Conservation (phyloP, 2,797 vertebrate genomes). For the Cercopithecus neglectus region DNA sequence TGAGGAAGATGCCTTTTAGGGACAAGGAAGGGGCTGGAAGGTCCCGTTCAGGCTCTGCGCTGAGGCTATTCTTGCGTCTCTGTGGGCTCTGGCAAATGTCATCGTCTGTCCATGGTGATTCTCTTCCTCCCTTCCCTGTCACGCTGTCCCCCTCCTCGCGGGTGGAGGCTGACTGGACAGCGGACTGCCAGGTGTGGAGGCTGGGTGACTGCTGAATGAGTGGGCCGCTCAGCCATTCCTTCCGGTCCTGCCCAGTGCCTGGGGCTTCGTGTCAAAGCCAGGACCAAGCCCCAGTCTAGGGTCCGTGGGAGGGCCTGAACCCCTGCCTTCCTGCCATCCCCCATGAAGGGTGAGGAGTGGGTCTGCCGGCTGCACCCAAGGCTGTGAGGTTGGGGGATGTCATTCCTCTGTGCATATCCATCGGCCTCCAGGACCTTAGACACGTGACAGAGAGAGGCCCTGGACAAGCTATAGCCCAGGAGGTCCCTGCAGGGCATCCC, state of each 20-base stretch:
- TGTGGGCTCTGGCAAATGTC: no score
- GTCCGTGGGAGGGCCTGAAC: background rate
- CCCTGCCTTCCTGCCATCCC: background rate
- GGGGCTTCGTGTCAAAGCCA: background rate
- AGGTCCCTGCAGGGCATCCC: rapidly evolving
- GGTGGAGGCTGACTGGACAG: background rate
- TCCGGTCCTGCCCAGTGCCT: background rate
- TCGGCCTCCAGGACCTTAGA: background rate
- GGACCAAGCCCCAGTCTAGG: background rate
- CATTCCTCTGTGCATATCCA: rapidly evolving
- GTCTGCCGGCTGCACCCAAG: background rate
- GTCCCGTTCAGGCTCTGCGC: background rate
- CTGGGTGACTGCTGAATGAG: background rate
- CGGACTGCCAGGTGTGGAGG: background rate
- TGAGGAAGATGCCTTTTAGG: background rate
- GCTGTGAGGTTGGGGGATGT: background rate
- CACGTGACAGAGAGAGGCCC: background rate
- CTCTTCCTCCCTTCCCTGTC: background rate
- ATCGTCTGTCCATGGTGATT: background rate
- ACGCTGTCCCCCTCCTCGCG: background rate
- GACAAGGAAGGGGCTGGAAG: background rate
- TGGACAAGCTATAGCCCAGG: background rate
- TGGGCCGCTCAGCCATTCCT: background rate
- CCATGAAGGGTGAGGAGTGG: no score
- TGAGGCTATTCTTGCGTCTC: rapidly evolving